Evolutionary conservation across 2,113 vertebrate species (phyloP).

Genomic region (Sminthopsis crassicaudata): DNA sequence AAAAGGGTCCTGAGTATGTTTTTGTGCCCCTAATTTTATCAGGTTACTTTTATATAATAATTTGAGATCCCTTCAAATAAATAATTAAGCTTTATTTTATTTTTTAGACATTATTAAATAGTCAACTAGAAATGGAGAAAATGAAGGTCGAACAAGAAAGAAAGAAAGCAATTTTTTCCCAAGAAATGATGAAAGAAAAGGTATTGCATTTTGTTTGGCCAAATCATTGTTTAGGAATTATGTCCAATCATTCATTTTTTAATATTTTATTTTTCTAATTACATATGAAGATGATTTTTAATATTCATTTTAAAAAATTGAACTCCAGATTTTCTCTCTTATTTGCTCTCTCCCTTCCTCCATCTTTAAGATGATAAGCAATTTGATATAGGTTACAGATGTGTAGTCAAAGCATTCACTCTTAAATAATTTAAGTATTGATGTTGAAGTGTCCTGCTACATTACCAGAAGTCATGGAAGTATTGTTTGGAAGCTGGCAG

Average conservation of each 20-base stretch:
- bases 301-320: background rate
- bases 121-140: conserved; percentile 98
- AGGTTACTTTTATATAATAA: background rate
- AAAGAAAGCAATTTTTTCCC: conserved; percentile 93
- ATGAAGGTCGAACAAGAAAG: conserved; percentile 99
- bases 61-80: conserved; percentile 27
- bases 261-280: background rate
- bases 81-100: conserved; percentile 41
- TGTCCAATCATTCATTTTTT: background rate
- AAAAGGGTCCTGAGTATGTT: background rate
- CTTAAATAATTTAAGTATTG: conserved; percentile 23
- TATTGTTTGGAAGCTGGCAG: background rate
- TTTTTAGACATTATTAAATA: conserved; percentile 89
- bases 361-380: background rate
- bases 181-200: conserved; percentile 97
- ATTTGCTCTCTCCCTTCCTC: background rate
- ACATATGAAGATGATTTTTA: background rate
- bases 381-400: background rate
- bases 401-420: background rate
- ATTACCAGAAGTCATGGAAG: background rate
- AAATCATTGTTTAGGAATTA: conserved; percentile 13
- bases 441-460: conserved; percentile 1
- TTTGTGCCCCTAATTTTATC: conserved; percentile 41
- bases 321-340: background rate
- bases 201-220: conserved; percentile 78